Percentiles rank a stretch among this genome's conserved stretches.
Evolutionary conservation across 2,888 invertebrate genomes (phyloP).

Genomic region (Euproctis similis): DNA sequence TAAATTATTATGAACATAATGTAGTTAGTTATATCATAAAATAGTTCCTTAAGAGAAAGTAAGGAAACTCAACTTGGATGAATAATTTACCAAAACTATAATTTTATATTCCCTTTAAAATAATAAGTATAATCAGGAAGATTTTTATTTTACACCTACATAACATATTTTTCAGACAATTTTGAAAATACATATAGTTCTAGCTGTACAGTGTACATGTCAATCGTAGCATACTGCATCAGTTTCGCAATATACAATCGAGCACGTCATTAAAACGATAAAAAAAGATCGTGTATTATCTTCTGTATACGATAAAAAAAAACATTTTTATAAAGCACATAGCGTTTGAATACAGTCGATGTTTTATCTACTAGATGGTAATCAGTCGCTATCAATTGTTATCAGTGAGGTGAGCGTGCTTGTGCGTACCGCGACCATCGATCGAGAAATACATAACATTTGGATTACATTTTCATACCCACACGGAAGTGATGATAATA

Average conservation of each 20-base stretch:
- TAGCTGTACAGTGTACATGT: neutral
- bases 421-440: conserved; percentile 33
- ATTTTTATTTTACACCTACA: no score
- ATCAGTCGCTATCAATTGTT: conserved; percentile 55
- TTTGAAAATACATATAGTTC: no score
- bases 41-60: no score
- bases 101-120: no score
- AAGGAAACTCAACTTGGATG: no score
- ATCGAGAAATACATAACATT: conserved; percentile 31
- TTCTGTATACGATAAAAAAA: conserved; percentile 32
- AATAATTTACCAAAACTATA: no score
- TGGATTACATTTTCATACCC: conserved; percentile 13
- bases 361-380: conserved; percentile 51
- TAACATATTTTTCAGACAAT: no score
- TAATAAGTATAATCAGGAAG: no score
- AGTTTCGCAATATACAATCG: conserved; percentile 15
- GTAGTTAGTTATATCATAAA: no score
- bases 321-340: conserved; percentile 31
- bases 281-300: conserved; percentile 51
- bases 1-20: no score
- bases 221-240: conserved; percentile 9
- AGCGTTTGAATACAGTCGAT: conserved; percentile 29
- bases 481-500: conserved; percentile 37
- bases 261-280: conserved; percentile 33
- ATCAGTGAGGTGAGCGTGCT: conserved; percentile 56